These are phyloP conservation scores for Crotalus viridis DNA, from an alignment of 2,113 vertebrate genomes.

Conservation along the genomic window DNA sequence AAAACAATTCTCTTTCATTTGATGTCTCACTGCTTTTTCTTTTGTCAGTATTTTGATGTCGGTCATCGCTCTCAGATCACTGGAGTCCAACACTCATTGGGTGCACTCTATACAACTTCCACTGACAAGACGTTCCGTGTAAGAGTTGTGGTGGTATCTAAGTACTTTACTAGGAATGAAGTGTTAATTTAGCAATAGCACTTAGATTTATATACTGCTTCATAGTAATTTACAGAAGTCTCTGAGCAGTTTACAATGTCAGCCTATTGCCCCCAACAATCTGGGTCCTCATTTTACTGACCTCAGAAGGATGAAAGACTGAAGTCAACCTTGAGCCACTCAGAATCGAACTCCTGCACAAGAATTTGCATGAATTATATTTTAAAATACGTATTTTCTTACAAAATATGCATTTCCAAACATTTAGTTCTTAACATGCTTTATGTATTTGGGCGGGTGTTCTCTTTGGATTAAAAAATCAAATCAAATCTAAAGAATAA, in stretches of 20 bases:
- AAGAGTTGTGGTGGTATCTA: neutral
- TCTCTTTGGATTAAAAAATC: neutral
- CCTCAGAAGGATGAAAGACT: neutral
- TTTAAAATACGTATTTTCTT: neutral
- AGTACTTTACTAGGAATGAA: neutral
- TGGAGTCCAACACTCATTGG: conserved; percentile 78
- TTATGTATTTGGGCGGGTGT: neutral
- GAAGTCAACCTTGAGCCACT: neutral
- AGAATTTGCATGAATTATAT: neutral
- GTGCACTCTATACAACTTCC: conserved; percentile 86
- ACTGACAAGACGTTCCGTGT: conserved; percentile 86
- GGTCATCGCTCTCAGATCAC: conserved; percentile 86
- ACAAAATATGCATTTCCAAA: neutral
- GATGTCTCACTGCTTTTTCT: neutral
- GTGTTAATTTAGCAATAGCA: neutral
- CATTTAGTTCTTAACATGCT: neutral
- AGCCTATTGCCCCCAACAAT: neutral
- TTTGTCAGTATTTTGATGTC: conserved; percentile 77
- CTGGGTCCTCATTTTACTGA: neutral
- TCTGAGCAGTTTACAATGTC: neutral
- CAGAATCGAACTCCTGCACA: neutral
- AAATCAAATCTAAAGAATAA: neutral
- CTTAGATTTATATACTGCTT: neutral
- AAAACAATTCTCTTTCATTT: neutral
- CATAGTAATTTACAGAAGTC: neutral